These are phyloP conservation scores for Sebastes trivittatus DNA, from an alignment of 2,797 vertebrate species.

Conservation along the genomic window DNA sequence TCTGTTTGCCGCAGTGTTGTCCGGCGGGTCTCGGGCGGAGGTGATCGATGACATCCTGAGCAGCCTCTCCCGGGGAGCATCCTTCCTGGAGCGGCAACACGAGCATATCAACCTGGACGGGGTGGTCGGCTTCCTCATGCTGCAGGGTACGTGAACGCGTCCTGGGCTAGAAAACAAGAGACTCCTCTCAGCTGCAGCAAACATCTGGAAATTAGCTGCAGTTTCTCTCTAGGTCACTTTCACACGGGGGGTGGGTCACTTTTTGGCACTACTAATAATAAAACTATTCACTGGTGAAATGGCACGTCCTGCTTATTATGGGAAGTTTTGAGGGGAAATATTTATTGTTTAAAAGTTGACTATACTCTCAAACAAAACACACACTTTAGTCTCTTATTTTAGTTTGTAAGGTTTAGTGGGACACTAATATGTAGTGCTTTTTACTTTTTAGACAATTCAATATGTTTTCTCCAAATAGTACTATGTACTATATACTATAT, in stretches of 20 bases:
- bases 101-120: slow-evolving; percentile 87
- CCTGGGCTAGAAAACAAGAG: background rate
- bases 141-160: slow-evolving; percentile 82
- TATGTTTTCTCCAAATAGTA: too few species aligned
- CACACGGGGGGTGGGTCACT: too few species aligned
- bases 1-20: slow-evolving; percentile 51
- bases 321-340: background rate
- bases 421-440: too few species aligned
- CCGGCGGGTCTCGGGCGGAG: slow-evolving; percentile 64
- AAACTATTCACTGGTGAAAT: background rate
- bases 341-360: background rate
- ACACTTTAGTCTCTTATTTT: too few species aligned
- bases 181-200: background rate
- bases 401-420: too few species aligned
- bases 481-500: too few species aligned
- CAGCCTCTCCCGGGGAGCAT: slow-evolving; percentile 77
- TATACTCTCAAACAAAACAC: too few species aligned
- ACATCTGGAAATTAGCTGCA: slow-evolving; percentile 2
- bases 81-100: slow-evolving; percentile 83
- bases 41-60: slow-evolving; percentile 82
- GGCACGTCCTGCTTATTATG: background rate
- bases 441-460: too few species aligned
- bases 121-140: slow-evolving; percentile 82
- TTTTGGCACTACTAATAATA: too few species aligned
- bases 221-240: background rate